These are phyloP conservation scores for Dipodomys stephensi DNA, from an alignment of 2,113 vertebrate species.

Conservation along the genomic window DNA sequence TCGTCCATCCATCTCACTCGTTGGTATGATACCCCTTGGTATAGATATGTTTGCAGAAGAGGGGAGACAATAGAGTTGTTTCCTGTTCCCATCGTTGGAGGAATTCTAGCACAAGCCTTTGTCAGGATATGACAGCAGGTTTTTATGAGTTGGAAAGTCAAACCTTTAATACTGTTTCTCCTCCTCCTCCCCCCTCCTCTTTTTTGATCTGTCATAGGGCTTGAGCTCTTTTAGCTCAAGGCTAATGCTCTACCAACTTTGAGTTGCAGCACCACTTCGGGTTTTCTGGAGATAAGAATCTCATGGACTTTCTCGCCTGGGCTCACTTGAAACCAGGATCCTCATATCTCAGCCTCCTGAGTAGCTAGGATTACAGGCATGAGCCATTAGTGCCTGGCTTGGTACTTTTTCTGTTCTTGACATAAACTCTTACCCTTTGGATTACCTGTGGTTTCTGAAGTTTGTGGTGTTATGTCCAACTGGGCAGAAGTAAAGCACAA, in stretches of 20 bases:
- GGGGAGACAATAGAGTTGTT: neutral
- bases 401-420: neutral
- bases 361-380: too few species aligned
- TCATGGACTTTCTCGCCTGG: too few species aligned
- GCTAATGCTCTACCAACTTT: too few species aligned
- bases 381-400: too few species aligned
- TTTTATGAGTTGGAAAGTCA: slow-evolving; percentile 14
- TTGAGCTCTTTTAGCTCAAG: too few species aligned
- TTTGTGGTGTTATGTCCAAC: neutral
- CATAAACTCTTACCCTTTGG: neutral
- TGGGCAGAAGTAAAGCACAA: neutral
- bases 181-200: neutral
- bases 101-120: neutral
- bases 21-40: neutral
- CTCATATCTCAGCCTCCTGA: too few species aligned
- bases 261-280: too few species aligned
- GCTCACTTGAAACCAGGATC: too few species aligned
- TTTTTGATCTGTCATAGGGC: too few species aligned
- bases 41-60: neutral
- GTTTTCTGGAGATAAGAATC: too few species aligned
- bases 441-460: neutral
- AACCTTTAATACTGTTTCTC: neutral
- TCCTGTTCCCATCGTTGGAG: neutral
- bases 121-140: neutral
- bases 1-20: neutral